Base-by-base conservation (phyloP, 2,888 invertebrate species). In the Tiliacea aurago region DNA sequence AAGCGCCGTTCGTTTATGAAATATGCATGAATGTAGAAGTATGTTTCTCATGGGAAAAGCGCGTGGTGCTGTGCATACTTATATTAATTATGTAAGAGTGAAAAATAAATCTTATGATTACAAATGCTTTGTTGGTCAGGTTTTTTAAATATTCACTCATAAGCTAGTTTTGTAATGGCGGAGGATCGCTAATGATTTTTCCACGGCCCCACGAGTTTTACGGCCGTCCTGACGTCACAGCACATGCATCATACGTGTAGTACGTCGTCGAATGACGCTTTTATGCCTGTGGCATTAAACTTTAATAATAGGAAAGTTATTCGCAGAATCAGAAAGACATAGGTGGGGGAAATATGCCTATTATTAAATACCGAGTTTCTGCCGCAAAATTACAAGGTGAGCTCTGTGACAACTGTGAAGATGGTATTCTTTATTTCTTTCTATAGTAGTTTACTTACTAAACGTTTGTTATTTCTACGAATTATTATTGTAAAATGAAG, bases 1-100 rank as follows among this genome's bases (percentile, higher is more conserved):
- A 77, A 56, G 41, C 62, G 28, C 20, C 66, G 61, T 37, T 77
- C 18, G n/a, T 53, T 67, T 77, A 82, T 81, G 62, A 82, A 81
- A 76, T 81, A 77, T 81, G 62, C 77, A 78, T 56, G 45, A 47
- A 33, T 47, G 28, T 66, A 67, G 45, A 62, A 53, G 47, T 55
- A 45, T 45, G 53, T 45, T 78, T 76, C 82, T 81, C 77, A 66
- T 55, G 77, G 61, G 77, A 47, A 62, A 45, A 66, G 15, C 59
- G 28, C 15, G 66, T 51, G 61, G n/a, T 41, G 47, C 23, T 43
- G 18, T 62, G n/a, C n/a, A 28, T 33, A 76, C 49, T 28, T n/a
- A n/a, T 43, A n/a, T n/a, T 20, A 11, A 56, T 33, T 62, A 47
- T 43, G 53, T 47, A 55, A n/a, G 10, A 56, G 10, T 28, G n/a